A percentile compares a stretch with the other conserved stretches of the same genome.
Conservation (phyloP, 2,797 vertebrate species). For the Meriones psammophilus region DNA sequence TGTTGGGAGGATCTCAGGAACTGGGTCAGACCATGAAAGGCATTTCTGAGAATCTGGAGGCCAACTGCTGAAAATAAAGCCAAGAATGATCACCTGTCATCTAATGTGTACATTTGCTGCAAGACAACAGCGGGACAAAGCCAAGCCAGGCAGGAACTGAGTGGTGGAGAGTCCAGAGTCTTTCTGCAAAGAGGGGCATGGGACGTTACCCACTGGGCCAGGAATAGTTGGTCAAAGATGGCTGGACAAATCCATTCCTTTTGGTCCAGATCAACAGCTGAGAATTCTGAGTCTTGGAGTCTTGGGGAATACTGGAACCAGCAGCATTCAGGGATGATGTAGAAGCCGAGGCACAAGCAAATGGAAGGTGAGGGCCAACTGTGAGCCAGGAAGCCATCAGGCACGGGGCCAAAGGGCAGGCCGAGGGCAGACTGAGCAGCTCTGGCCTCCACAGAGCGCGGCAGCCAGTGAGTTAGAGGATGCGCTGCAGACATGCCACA, state of each 20-base stretch:
- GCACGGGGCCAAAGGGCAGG: neutral
- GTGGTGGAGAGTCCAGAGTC: neutral
- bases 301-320: neutral
- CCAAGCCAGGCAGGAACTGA: neutral
- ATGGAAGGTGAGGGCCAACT: neutral
- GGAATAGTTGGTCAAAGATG: neutral
- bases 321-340: neutral
- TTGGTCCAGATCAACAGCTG: neutral
- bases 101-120: neutral
- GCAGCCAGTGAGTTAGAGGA: neutral
- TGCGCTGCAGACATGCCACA: constrained; percentile 24
- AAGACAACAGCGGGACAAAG: neutral
- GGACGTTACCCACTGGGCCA: neutral
- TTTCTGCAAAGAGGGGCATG: neutral
- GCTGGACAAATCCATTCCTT: neutral
- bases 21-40: neutral
- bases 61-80: neutral
- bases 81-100: neutral
- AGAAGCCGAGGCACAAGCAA: constrained; percentile 37
- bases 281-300: neutral
- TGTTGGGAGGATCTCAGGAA: neutral
- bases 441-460: neutral
- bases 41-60: neutral
- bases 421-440: neutral
- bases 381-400: constrained; percentile 49